Evolutionary conservation across 1,140 invertebrate genomes (phyloP), one percentile per base, ranked within the genome.

Genomic region (Metaphire vulgaris): DNA sequence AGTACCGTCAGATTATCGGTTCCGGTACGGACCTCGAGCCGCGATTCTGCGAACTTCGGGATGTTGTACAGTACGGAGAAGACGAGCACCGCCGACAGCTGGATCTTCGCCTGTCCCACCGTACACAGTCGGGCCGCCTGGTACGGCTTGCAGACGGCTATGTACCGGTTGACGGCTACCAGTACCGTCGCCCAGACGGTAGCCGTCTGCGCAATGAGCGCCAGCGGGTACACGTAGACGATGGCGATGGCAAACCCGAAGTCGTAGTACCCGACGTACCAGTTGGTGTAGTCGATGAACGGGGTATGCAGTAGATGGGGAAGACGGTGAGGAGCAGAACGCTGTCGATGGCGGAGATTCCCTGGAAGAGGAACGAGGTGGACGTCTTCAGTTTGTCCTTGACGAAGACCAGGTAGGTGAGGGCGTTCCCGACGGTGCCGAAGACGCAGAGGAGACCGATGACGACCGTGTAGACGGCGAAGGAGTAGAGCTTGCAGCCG

Each of bases 311-410:
- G 68, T 78, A 78, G 14, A 78, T 41, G 15, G 74, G 74, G 31
- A 78, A 33, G 29, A 71, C 68, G 1, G 34, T 33, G 15, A 78
- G 15, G 12, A 78, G 74, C 33, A 78, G 69, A 16, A 41, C 16
- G n/a, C 30, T 67, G 74, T 78, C 77, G 69, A 78, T 75, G 67
- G 75, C 32, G 26, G 77, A 34, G 30, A 78, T 33, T 12, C 33
- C 74, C 66, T 75, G 73, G 74, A 78, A 78, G 69, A 78, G 73
- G 33, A 78, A 75, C 21, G 74, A 64, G 12, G 77, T 70, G 21
- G 77, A 78, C n/a, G 77, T 78, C 69, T 78, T 78, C 34, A 75
- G 41, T n/a, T 78, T 74, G 73, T 78, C 77, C 31, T 65, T 70
- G 31, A 74, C 28, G 74, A 78, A 78, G 26, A 75, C 74, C 32